These are phyloP conservation scores for Ailuropoda melanoleuca DNA, from an alignment of 2,113 vertebrate genomes.

Conservation along the genomic window DNA sequence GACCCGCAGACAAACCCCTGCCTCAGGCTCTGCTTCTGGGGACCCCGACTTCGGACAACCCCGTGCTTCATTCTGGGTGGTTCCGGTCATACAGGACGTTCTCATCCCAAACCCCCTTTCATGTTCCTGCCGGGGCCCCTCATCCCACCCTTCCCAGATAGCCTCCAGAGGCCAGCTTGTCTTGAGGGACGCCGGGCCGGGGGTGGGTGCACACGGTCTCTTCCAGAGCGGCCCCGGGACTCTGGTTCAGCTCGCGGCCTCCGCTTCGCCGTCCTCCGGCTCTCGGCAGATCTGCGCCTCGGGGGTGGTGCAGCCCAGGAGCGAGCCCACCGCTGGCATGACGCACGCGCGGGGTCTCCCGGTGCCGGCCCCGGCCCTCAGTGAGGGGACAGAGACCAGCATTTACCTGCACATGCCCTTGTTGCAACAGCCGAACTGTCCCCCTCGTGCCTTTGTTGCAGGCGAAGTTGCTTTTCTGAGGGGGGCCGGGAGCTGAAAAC, in stretches of 20 bases:
- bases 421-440: background rate
- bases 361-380: accelerated
- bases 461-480: background rate
- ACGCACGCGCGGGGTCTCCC: background rate
- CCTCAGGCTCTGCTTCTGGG: background rate
- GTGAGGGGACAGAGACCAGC: accelerated
- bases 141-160: background rate
- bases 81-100: background rate
- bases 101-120: background rate
- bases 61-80: background rate
- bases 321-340: accelerated
- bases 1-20: no score
- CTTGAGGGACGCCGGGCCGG: background rate
- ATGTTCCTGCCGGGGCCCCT: accelerated
- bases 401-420: accelerated
- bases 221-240: accelerated
- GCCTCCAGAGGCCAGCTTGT: background rate
- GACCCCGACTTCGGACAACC: background rate
- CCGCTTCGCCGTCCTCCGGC: accelerated
- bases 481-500: no score
- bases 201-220: accelerated
- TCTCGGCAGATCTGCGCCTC: no score
- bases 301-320: accelerated
- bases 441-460: accelerated
- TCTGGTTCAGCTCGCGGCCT: background rate